phyloP scores from a whole-genome alignment of 2,888 invertebrate species.

The Rhagonycha fulva region DNA sequence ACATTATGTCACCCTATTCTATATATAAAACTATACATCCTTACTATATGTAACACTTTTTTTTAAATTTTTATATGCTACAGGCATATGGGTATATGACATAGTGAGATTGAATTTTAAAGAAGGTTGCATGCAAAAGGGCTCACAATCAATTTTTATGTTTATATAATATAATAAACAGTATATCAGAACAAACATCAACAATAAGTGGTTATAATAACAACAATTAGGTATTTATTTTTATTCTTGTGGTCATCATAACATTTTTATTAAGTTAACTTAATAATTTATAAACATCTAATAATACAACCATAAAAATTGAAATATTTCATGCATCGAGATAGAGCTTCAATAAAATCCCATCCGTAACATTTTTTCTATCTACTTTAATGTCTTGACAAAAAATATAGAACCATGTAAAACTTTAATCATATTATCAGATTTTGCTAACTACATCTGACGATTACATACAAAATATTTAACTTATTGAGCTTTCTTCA shows the following conservation, averaged over 20 bases:
- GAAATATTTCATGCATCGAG: conserved; percentile 10
- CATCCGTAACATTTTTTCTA: neutral
- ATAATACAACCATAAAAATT: conserved; percentile 14
- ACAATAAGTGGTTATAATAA: neutral
- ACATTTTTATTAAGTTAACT: neutral
- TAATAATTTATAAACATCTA: neutral
- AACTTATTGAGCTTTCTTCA: conserved; percentile 49
- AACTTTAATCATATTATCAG: neutral
- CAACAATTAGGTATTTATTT: neutral
- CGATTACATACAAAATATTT: conserved; percentile 21
- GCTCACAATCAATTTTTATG: conserved; percentile 18
- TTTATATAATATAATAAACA: neutral
- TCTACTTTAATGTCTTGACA: neutral
- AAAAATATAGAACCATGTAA: neutral
- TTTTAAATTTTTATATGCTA: neutral
- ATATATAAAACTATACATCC: neutral
- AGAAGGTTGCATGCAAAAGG: conserved; percentile 11
- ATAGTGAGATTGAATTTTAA: conserved; percentile 8
- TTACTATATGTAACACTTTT: neutral
- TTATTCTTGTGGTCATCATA: neutral
- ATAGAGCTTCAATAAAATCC: conserved; percentile 6
- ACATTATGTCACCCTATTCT: neutral
- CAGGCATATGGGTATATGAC: neutral
- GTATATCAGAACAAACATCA: neutral
- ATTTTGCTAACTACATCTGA: neutral